Base-by-base conservation (phyloP, 2,113 vertebrate species). In the Rhea americana region DNA sequence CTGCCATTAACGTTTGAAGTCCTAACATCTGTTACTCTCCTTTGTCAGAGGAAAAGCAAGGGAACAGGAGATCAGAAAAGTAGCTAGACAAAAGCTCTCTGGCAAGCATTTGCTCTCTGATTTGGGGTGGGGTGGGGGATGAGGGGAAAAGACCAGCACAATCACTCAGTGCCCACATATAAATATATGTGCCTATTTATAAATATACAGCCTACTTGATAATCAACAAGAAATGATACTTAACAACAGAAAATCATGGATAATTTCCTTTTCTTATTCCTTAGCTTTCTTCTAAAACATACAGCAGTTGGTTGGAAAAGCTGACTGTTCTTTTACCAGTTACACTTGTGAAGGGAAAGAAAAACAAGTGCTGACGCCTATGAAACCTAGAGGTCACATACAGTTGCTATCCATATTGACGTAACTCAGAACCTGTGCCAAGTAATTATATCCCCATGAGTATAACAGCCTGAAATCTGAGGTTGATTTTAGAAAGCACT, bases 401-500 rank as follows among this genome's bases (percentile, higher is more conserved):
- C 5, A 6, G 93, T 9, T 93, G 63, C 94, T 51, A 47, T 76
- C 79, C 58, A 8, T 18, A 2, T 32, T 43, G 80, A 43, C 37
- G 88, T 83, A 61, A 90, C 85, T 73, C 41, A 0, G 63, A 85
- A 82, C 80, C 71, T 4, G 16, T 32, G 55, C 55, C 55, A 58
- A 67, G 80, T 3, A 80, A 47, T 41, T 56, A 0, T 15, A 43
- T 83, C 90, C 85, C 94, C 92, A 50, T 75, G 82, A 25, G 75
- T 9, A 9, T 2, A 5, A 50, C 1, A 85, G 88, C 63, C 75
- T 88, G 88, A 86, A 91, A 94, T 71, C 37, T 14, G 88, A 93
- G 94, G 30, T 75, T 25, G 45, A n/a, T 77, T 76, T 92, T 58
- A 76, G 75, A 82, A 89, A 61, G 71, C 71, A 56, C 62, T 5